Evolutionary conservation across 2,797 vertebrate species (phyloP), one percentile per base, ranked within the genome.

Genomic region (Clamator glandarius): DNA sequence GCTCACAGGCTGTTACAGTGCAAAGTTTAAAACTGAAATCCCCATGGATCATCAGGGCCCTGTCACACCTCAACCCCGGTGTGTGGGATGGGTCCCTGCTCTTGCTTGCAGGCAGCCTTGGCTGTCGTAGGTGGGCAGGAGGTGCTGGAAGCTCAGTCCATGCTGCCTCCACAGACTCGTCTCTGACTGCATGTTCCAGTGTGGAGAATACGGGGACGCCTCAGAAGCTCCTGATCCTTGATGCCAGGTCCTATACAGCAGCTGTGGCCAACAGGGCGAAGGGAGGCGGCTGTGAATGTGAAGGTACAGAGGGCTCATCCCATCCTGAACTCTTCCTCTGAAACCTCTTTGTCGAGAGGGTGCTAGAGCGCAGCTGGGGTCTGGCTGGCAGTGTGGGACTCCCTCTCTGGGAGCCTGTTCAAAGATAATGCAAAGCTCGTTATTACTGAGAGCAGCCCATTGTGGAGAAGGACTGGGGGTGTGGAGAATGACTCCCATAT

Each of bases 231-330:
- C 98, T 99, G 94, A 99, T 99, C 90, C 98, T 99, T 57, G 99
- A 99, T 39, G 99, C 99, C 55, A 98, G 99, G 74, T 99, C 99
- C 29, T 99, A 99, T 97, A 99, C 99, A 0, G 99, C 99, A 2
- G 99, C 99, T 0, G 99, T 99, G 92, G 99, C 99, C 75, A 99
- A 99, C 98, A 98, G 99, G 64, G 99, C 99, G 58, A 99, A 99
- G 97, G 99, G 99, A 24, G 99, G 99, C 5, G 99, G 99, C 95
- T 99, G 99, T 3, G 99, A 99, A 93, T 99, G 99, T 58, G 99
- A 99, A 99, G 99, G 99, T 99, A 89, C 5, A 4, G 1, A 46
- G 57, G 29, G 61, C 68, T 61, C 5, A n/a, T 35, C 42, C 6
- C 4, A 29, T 54, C 20, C 25, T 33, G 23, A 28, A 6, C 39